Percentiles rank a stretch among this genome's conserved stretches.
Conservation (phyloP, 2,113 vertebrate genomes). For the Colinus virginianus region DNA sequence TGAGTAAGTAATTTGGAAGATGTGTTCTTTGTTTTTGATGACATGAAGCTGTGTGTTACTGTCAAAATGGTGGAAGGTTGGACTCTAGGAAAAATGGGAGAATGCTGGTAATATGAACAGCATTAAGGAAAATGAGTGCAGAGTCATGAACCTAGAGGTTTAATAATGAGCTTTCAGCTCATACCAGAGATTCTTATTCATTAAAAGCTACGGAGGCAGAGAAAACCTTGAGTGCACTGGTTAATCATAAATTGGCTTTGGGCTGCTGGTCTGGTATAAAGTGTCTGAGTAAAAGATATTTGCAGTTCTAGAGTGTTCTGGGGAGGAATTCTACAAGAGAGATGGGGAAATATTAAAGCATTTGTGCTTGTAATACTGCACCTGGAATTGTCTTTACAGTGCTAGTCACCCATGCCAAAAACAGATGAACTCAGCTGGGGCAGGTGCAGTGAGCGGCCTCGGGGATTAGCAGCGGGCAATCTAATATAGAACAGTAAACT, state of each 20-base stretch:
- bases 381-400: not conserved
- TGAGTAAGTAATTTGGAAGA: not conserved
- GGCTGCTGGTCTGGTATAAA: not conserved
- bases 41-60: not conserved
- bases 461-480: not conserved
- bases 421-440: constrained; percentile 5
- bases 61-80: not conserved
- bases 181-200: not conserved
- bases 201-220: not conserved
- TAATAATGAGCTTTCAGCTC: constrained; percentile 23
- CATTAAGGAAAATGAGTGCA: not conserved
- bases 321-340: not conserved
- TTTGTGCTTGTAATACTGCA: not conserved
- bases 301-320: not conserved
- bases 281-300: not conserved
- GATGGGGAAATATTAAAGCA: not conserved
- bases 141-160: constrained; percentile 1
- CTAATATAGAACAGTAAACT: not conserved
- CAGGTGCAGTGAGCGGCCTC: not conserved
- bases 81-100: constrained; percentile 19
- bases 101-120: not conserved
- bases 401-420: not conserved
- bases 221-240: not conserved
- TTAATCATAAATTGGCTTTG: constrained; percentile 33
- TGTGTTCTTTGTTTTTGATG: constrained; percentile 23